Percentiles rank a stretch among this genome's conserved stretches.
Conservation (phyloP, 2,797 vertebrate genomes). For the Moxostoma hubbsi region DNA sequence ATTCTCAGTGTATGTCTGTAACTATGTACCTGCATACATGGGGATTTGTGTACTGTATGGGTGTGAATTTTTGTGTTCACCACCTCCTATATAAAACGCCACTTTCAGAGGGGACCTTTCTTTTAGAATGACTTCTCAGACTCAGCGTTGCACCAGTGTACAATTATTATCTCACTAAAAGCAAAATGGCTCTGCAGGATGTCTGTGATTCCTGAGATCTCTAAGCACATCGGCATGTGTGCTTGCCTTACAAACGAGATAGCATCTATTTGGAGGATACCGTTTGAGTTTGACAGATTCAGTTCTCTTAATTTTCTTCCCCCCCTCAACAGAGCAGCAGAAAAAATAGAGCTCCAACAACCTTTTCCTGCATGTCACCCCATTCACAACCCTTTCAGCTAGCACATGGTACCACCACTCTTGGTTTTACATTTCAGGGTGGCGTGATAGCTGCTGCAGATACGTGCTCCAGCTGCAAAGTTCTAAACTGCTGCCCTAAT, state of each 20-base stretch:
- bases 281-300: slow-evolving; percentile 31
- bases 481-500: slow-evolving; percentile 77
- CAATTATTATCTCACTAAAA: background rate
- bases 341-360: background rate
- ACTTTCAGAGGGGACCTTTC: slow-evolving; percentile 1
- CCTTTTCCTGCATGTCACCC: slow-evolving; percentile 21
- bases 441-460: slow-evolving; percentile 87
- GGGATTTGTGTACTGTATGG: background rate
- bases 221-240: slow-evolving; percentile 25
- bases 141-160: background rate
- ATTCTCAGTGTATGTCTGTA: background rate
- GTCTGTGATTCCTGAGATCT: slow-evolving; percentile 66
- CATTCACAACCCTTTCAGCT: slow-evolving; percentile 67
- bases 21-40: background rate
- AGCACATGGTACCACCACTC: slow-evolving; percentile 84
- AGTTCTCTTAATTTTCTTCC: slow-evolving; percentile 60
- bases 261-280: slow-evolving; percentile 35
- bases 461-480: slow-evolving; percentile 81
- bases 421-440: slow-evolving; percentile 83
- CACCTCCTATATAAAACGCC: slow-evolving; percentile 38
- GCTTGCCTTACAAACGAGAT: slow-evolving; percentile 35
- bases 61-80: background rate
- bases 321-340: slow-evolving; percentile 48
- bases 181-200: slow-evolving; percentile 76
- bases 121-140: background rate